Evolutionary conservation across 2,888 invertebrate genomes (phyloP).

Genomic region (Pachydiplax longipennis): DNA sequence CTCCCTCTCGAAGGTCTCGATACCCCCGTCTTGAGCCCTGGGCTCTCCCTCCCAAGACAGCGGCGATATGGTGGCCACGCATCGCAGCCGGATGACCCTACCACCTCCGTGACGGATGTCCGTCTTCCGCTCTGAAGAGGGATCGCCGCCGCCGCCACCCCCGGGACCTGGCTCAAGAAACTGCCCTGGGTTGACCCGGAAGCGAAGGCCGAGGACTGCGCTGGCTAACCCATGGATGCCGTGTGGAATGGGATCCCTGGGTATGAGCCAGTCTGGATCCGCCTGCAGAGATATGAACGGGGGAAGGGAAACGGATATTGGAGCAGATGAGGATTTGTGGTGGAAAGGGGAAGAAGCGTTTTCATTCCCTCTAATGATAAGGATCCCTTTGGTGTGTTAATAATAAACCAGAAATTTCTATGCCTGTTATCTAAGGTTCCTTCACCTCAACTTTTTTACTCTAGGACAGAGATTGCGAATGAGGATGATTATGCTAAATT

Average conservation of each 20-base stretch:
- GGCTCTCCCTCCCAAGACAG: slow-evolving; percentile 13
- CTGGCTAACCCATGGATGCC: slow-evolving; percentile 39
- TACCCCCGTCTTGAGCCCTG: not conserved
- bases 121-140: not conserved
- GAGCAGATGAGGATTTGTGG: not conserved
- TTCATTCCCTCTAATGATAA: not conserved
- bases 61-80: slow-evolving; percentile 27
- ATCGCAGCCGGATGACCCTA: slow-evolving; percentile 18
- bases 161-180: slow-evolving; percentile 28
- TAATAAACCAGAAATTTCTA: too few relatives aligned
- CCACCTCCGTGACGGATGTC: not conserved
- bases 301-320: not conserved
- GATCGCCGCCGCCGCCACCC: not conserved
- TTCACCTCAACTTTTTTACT: too few relatives aligned
- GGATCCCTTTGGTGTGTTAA: too few relatives aligned
- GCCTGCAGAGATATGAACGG: not conserved
- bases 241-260: not conserved
- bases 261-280: slow-evolving; percentile 20
- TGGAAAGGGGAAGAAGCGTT: not conserved
- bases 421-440: too few relatives aligned
- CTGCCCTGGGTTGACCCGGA: slow-evolving; percentile 9
- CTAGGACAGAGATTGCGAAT: too few relatives aligned
- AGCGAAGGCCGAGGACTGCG: slow-evolving; percentile 33
- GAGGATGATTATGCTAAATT: too few relatives aligned
- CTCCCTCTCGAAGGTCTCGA: not conserved